phyloP scores from a whole-genome alignment of 2,113 vertebrate genomes.

The Dissostichus mawsoni region DNA sequence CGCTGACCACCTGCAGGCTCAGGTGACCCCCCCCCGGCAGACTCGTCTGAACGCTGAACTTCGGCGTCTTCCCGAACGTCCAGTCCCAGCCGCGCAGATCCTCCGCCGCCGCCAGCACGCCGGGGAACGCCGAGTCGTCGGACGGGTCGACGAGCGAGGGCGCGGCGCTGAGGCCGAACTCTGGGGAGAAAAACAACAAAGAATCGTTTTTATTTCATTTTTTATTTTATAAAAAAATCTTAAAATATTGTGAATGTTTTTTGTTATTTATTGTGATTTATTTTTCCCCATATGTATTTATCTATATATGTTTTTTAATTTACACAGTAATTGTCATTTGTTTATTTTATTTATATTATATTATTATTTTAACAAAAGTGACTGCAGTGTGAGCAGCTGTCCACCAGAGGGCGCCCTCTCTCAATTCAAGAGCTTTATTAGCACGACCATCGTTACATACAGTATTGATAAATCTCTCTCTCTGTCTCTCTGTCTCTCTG shows the following conservation, averaged over 20 bases:
- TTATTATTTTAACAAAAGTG: no score
- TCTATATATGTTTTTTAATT: neutral
- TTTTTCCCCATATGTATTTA: neutral
- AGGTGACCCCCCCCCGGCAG: constrained; percentile 60
- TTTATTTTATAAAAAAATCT: no score
- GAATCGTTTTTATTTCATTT: neutral
- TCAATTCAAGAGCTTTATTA: no score
- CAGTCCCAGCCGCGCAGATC: constrained; percentile 93
- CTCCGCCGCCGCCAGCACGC: constrained; percentile 79
- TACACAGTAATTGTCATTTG: neutral
- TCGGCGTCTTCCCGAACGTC: constrained; percentile 93
- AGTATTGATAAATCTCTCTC: no score
- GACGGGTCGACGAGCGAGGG: constrained; percentile 84
- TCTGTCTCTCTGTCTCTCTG: no score
- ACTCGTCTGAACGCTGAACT: constrained; percentile 85
- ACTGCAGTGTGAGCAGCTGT: no score
- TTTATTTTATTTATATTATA: no score
- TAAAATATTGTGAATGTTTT: no score
- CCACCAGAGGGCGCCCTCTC: no score
- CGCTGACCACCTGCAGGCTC: no score
- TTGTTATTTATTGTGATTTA: neutral
- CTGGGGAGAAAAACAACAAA: constrained; percentile 23
- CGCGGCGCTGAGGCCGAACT: constrained; percentile 77
- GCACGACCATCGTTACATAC: no score
- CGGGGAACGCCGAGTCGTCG: constrained; percentile 87